Evolutionary conservation across 2,888 invertebrate genomes (phyloP), one percentile per base, ranked within the genome.

Genomic region (Drosophila villosipedis): DNA sequence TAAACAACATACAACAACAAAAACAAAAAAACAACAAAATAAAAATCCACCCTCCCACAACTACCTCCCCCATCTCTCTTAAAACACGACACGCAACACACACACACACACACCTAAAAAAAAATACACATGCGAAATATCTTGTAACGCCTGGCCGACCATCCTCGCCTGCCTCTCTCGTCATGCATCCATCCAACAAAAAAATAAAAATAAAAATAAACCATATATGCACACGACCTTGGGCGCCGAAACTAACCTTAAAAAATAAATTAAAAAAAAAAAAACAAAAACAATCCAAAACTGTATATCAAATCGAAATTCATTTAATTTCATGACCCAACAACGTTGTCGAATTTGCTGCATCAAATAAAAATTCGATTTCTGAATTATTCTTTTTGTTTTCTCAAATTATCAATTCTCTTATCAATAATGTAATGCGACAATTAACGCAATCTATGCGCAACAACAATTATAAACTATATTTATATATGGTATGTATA

Each of bases 401-500:
- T 90, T 88, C 72, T 73, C 69, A 79, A 88, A 73, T 68, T 70
- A 47, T 61, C 68, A 74, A 74, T 59, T 61, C 43, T 50, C 41
- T 65, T 58, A 70, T 49, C 55, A 39, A 67, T 53, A 41, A 58
- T 58, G 53, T 53, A 77, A 69, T 81, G 78, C 77, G 70, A 76
- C 76, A 72, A 78, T 37, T 14, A 55, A 55, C 35, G 35, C 82
- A 62, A 80, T 60, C 71, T 75, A 65, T 80, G 77, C 67, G 72
- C 81, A 78, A 83, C 73, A 90, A 89, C 73, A 90, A 89, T 73
- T 77, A 75, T 49, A 74, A 78, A 73, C 68, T 67, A 63, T 80
- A 61, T 73, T 73, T 69, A 72, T 64, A 73, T 84, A 88, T 91
- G 89, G 89, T 89, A 90, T 91, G 91, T 91, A 91, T 90, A 91